Conservation (phyloP, 2,113 vertebrate species). For the Nibea albiflora region DNA sequence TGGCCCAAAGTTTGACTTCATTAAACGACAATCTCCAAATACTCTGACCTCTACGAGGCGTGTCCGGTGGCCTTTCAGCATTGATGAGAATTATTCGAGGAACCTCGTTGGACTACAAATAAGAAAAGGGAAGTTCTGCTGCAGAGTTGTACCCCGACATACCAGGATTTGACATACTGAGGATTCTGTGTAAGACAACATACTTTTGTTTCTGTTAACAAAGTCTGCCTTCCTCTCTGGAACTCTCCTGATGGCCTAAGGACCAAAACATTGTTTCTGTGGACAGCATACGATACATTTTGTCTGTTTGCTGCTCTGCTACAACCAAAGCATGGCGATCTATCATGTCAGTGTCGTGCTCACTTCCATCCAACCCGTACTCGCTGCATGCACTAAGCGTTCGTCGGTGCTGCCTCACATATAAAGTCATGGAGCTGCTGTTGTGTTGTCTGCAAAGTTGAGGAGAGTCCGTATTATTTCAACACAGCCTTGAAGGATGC, state of each 20-base stretch:
- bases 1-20: slow-evolving; percentile 26
- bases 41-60: slow-evolving; percentile 11
- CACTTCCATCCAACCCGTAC: too few relatives aligned
- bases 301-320: neutral
- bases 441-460: neutral
- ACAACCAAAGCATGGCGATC: too few relatives aligned
- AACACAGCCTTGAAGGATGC: slow-evolving; percentile 16
- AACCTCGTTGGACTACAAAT: slow-evolving; percentile 17
- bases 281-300: too few relatives aligned
- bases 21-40: slow-evolving; percentile 30
- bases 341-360: too few relatives aligned
- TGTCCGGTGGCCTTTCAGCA: slow-evolving; percentile 37
- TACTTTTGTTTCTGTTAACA: neutral
- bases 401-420: too few relatives aligned
- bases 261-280: too few relatives aligned
- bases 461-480: slow-evolving; percentile 9
- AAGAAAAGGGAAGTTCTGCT: neutral
- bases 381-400: too few relatives aligned
- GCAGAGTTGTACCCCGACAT: neutral
- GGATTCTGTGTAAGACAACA: neutral
- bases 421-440: too few relatives aligned
- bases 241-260: too few relatives aligned
- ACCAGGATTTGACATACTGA: neutral
- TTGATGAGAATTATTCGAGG: neutral
- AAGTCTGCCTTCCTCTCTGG: too few relatives aligned